phyloP scores from a whole-genome alignment of 1,140 invertebrate species.

The Babylonia areolata region DNA sequence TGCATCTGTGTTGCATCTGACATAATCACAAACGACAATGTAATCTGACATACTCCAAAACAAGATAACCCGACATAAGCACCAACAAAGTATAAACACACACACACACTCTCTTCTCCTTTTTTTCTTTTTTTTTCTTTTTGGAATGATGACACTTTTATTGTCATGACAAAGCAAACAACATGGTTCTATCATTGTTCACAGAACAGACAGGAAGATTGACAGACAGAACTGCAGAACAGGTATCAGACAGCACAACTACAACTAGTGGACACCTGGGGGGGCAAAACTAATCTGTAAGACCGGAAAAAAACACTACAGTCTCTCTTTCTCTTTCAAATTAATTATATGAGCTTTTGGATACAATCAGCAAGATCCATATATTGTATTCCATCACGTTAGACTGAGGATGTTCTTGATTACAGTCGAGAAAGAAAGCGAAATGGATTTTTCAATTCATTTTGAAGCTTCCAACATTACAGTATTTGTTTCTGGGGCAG shows the following conservation, averaged over 20 bases:
- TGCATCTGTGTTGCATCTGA: no score
- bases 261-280: neutral
- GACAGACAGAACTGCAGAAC: neutral
- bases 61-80: neutral
- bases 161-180: slow-evolving; percentile 28
- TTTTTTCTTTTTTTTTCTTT: neutral
- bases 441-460: no score
- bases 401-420: no score
- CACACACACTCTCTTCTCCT: neutral
- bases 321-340: neutral
- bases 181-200: slow-evolving; percentile 8
- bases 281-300: neutral
- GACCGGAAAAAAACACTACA: neutral
- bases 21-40: no score
- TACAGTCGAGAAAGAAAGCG: no score
- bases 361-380: neutral
- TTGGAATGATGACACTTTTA: slow-evolving; percentile 32
- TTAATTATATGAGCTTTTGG: neutral
- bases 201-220: neutral
- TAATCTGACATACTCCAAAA: no score
- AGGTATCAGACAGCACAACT: neutral
- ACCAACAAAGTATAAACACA: neutral
- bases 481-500: no score
- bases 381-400: neutral
- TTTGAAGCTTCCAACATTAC: no score